A percentile compares a stretch with the other conserved stretches of the same genome.
phyloP scores from a whole-genome alignment of 2,797 vertebrate species.

The Karalla daura region DNA sequence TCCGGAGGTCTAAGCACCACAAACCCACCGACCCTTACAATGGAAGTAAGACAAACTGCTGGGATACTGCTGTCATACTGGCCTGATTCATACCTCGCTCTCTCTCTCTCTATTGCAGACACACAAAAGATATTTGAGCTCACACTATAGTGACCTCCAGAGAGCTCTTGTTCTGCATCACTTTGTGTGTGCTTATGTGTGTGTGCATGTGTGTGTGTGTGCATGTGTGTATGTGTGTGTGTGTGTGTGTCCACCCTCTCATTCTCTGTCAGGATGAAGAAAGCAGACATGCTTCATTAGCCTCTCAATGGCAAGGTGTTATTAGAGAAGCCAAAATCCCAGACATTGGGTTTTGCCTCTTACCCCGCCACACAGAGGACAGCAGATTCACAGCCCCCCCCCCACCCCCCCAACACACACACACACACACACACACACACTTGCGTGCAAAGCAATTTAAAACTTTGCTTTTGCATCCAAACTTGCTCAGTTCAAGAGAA shows the following conservation, averaged over 20 bases:
- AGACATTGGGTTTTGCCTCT: conserved; percentile 51
- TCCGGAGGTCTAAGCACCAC: conserved; percentile 76
- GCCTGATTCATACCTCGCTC: conserved; percentile 32
- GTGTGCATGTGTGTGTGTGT: conserved; percentile 17
- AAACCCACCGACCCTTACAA: conserved; percentile 71
- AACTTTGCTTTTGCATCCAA: conserved; percentile 62
- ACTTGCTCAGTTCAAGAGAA: conserved; percentile 48
- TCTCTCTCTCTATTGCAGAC: conserved; percentile 50
- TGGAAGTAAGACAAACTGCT: conserved; percentile 61
- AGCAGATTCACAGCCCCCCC: conserved; percentile 37
- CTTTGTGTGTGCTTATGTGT: conserved; percentile 27
- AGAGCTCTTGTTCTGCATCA: conserved; percentile 58
- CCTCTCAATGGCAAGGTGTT: conserved; percentile 84
- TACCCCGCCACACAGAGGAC: conserved; percentile 41
- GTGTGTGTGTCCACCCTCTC: conserved; percentile 53
- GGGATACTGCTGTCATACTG: conserved; percentile 57
- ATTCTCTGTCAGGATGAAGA: conserved; percentile 75
- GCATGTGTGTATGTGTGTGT: conserved; percentile 30
- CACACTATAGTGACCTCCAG: conserved; percentile 60
- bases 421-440: conserved; percentile 10
- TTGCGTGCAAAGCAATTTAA: conserved; percentile 43
- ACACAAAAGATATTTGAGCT: conserved; percentile 60
- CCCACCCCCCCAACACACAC: background rate
- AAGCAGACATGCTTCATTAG: conserved; percentile 83
- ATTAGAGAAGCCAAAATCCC: conserved; percentile 75